These are phyloP conservation scores for Porites cylindrica DNA, from an alignment of 92 coral and sea anemone genomes.

Conservation along the genomic window DNA sequence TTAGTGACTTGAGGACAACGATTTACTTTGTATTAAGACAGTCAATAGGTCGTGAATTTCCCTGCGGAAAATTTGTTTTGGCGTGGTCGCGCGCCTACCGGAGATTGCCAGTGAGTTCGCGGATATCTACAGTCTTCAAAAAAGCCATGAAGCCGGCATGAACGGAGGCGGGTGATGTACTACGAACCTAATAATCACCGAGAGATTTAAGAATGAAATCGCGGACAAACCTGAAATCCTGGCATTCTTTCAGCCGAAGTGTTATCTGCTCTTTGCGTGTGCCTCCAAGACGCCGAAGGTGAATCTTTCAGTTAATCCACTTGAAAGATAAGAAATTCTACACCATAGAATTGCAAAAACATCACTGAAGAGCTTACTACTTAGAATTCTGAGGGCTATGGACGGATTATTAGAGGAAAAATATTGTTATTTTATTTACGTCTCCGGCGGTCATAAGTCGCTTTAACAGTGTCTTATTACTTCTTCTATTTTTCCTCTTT, in stretches of 20 bases:
- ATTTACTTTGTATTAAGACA: not conserved
- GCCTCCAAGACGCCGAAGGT: not conserved
- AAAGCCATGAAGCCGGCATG: too few species aligned
- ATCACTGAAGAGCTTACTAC: not conserved
- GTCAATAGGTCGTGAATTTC: slow-evolving; percentile 7
- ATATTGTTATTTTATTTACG: too few species aligned
- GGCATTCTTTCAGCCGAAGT: too few species aligned
- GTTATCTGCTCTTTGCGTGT: not conserved
- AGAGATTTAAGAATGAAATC: too few species aligned
- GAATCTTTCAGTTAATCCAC: slow-evolving; percentile 17
- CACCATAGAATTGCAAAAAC: slow-evolving; percentile 12
- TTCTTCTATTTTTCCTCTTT: too few species aligned
- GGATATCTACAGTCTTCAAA: not conserved
- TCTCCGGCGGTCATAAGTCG: not conserved
- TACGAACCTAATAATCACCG: too few species aligned
- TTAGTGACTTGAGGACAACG: slow-evolving; percentile 18
- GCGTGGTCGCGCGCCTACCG: not conserved
- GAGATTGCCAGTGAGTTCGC: not conserved
- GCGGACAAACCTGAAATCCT: too few species aligned
- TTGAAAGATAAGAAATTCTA: slow-evolving; percentile 31
- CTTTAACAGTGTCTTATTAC: not conserved
- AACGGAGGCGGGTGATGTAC: too few species aligned
- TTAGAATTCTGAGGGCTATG: not conserved
- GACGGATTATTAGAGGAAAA: not conserved
- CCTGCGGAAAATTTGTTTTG: slow-evolving; percentile 13